Percentiles rank a stretch among this genome's conserved stretches.
Conservation (phyloP, 2,888 invertebrate genomes). For the Pristionchus maxplancki region DNA sequence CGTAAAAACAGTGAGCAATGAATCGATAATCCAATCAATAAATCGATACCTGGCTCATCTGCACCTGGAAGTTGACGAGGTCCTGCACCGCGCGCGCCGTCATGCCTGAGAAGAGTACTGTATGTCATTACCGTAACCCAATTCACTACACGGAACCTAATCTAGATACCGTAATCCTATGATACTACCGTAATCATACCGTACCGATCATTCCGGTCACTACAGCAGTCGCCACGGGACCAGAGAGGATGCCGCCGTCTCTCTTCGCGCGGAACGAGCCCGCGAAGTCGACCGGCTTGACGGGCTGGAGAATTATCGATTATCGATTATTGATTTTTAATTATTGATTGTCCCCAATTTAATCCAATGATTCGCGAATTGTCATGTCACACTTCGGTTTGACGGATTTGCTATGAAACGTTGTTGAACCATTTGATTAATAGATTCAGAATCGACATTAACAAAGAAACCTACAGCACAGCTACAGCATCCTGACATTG, state of each 20-base stretch:
- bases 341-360: too few species aligned
- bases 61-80: constrained; percentile 65
- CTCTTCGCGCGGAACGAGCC: constrained; percentile 57
- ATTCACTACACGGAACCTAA: background rate
- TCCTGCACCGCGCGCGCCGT: constrained; percentile 70
- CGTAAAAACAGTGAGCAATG: too few species aligned
- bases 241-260: constrained; percentile 68
- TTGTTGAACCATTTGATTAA: background rate
- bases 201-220: constrained; percentile 67
- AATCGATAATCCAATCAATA: background rate
- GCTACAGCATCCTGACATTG: too few species aligned
- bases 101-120: constrained; percentile 65
- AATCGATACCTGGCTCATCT: constrained; percentile 52
- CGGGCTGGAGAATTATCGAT: constrained; percentile 6
- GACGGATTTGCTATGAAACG: background rate
- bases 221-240: constrained; percentile 71
- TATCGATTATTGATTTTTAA: background rate
- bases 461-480: too few species aligned
- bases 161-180: background rate
- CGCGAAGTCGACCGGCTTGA: background rate
- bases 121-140: background rate
- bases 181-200: background rate
- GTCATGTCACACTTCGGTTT: too few species aligned
- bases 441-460: too few species aligned
- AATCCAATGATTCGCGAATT: too few species aligned